A percentile compares a stretch with the other conserved stretches of the same genome.
phyloP scores from a whole-genome alignment of 1,140 invertebrate genomes.

The Tetraneura akinire region DNA sequence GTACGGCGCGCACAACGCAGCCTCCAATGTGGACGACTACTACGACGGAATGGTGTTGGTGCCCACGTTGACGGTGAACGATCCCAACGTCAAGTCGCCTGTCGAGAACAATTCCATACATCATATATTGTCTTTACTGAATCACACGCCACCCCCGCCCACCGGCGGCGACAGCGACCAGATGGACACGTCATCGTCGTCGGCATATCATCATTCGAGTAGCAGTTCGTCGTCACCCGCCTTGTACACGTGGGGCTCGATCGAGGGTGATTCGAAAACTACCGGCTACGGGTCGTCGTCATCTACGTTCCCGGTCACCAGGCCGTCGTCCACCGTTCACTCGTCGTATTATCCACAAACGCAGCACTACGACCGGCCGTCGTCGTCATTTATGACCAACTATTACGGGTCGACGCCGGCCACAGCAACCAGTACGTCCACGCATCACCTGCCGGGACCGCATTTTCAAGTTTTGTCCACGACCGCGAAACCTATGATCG shows the following conservation, averaged over 20 bases:
- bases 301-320: slow-evolving; percentile 53
- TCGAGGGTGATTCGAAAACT: slow-evolving; percentile 58
- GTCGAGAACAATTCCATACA: slow-evolving; percentile 60
- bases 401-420: slow-evolving; percentile 52
- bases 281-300: slow-evolving; percentile 56
- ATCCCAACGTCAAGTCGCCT: slow-evolving; percentile 59
- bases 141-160: slow-evolving; percentile 54
- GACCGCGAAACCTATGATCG: slow-evolving; percentile 54
- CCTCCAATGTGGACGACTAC: slow-evolving; percentile 39
- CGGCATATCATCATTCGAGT: background rate
- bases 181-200: slow-evolving; percentile 55
- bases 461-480: slow-evolving; percentile 56
- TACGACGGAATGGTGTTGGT: slow-evolving; percentile 62
- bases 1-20: slow-evolving; percentile 30
- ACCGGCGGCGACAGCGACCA: background rate
- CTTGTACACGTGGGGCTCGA: slow-evolving; percentile 62
- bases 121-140: slow-evolving; percentile 59
- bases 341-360: slow-evolving; percentile 60
- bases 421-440: slow-evolving; percentile 52
- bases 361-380: slow-evolving; percentile 55
- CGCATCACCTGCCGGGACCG: slow-evolving; percentile 57
- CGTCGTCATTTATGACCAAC: slow-evolving; percentile 54
- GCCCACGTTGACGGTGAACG: slow-evolving; percentile 62
- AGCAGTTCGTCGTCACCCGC: slow-evolving; percentile 57
- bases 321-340: slow-evolving; percentile 58